phyloP scores from a whole-genome alignment of 2,888 invertebrate species.

The Synergus japonicus region DNA sequence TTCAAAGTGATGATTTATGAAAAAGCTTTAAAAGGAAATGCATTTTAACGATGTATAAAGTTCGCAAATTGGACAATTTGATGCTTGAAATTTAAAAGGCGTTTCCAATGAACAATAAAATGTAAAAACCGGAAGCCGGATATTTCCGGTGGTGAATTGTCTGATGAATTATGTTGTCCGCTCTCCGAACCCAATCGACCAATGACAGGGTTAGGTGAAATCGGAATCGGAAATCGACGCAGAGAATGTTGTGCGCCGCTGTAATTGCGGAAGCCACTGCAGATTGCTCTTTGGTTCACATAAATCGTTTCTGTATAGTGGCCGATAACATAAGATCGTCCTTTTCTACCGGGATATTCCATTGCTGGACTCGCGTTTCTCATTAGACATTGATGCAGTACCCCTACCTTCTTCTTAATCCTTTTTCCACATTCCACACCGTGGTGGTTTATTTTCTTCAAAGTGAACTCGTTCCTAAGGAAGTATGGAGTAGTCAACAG shows the following conservation, averaged over 20 bases:
- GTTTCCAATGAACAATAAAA: constrained; percentile 4
- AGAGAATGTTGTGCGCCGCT: constrained; percentile 46
- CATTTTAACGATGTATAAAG: background rate
- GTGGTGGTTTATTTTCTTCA: constrained; percentile 35
- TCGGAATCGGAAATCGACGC: constrained; percentile 41
- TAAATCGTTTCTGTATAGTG: constrained; percentile 47
- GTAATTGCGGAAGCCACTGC: constrained; percentile 58
- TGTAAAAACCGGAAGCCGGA: constrained; percentile 5
- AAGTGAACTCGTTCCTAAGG: constrained; percentile 32
- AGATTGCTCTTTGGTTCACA: constrained; percentile 48
- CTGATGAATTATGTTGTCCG: background rate
- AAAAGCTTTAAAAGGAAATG: background rate
- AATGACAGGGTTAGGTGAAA: constrained; percentile 38
- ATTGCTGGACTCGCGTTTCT: constrained; percentile 50
- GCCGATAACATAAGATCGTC: constrained; percentile 50
- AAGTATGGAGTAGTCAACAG: background rate
- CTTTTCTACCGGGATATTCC: constrained; percentile 47
- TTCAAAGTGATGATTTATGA: background rate
- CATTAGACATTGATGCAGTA: constrained; percentile 55
- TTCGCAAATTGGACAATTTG: background rate
- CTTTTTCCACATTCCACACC: constrained; percentile 41
- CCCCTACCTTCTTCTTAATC: constrained; percentile 43
- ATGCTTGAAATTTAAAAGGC: constrained; percentile 1
- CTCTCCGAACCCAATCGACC: constrained; percentile 18
- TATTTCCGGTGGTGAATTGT: constrained; percentile 30